phyloP scores from a whole-genome alignment of 2,888 invertebrate genomes.

The Epinotia ramella region DNA sequence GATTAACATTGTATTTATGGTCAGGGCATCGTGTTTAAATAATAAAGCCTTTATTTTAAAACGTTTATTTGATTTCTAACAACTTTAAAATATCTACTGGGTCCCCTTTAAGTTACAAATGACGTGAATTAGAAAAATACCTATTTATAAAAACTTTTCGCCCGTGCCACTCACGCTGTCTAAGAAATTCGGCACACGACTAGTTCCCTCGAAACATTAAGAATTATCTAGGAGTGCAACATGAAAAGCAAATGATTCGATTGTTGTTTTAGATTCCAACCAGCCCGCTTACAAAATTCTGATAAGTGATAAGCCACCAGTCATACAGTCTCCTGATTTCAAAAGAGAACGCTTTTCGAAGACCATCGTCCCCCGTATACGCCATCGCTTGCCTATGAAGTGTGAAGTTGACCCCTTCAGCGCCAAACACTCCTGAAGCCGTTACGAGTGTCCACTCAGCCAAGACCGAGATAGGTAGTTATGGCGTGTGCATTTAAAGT shows the following conservation, averaged over 20 bases:
- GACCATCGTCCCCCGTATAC: no score
- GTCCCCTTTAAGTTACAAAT: constrained; percentile 69
- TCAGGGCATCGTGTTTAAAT: constrained; percentile 48
- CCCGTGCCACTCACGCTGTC: constrained; percentile 39
- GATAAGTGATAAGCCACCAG: neutral
- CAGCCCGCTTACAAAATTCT: constrained; percentile 53
- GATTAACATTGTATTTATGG: constrained; percentile 58
- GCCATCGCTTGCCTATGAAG: no score
- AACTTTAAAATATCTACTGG: constrained; percentile 57
- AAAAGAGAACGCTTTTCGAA: neutral
- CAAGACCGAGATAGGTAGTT: no score
- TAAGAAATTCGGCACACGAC: constrained; percentile 61
- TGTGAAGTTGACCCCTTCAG: neutral
- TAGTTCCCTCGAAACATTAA: constrained; percentile 32
- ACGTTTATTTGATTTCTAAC: constrained; percentile 55
- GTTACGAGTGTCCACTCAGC: neutral
- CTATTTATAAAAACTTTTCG: constrained; percentile 41
- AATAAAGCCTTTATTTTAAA: constrained; percentile 63
- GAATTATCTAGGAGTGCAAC: constrained; percentile 50
- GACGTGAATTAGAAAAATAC: constrained; percentile 52
- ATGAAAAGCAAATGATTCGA: constrained; percentile 60
- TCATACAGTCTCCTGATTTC: neutral
- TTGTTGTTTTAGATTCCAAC: constrained; percentile 46
- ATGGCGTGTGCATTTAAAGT: no score
- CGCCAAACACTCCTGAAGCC: neutral